These are phyloP conservation scores for Melangyna quadrimaculata DNA, from an alignment of 2,888 invertebrate genomes.

Conservation along the genomic window DNA sequence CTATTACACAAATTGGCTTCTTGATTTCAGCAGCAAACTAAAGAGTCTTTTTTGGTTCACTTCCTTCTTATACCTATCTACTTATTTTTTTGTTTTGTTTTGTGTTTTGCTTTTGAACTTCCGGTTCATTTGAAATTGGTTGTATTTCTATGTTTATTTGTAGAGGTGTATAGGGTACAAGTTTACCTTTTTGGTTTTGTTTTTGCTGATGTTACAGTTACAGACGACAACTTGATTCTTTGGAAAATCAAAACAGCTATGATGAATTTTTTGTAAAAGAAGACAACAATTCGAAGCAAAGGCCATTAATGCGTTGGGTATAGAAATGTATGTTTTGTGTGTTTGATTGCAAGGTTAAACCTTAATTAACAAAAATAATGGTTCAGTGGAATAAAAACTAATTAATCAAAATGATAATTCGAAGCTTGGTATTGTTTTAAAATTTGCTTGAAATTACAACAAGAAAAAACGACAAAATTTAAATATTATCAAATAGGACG, in stretches of 20 bases:
- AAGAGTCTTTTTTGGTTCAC: conserved; percentile 5
- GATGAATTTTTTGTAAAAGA: not conserved
- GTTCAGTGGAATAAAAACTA: not conserved
- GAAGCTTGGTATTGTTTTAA: not conserved
- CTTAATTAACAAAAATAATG: not conserved
- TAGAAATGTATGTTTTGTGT: not conserved
- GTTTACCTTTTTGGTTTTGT: not conserved
- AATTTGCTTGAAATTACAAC: not conserved
- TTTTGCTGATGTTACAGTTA: conserved; percentile 10
- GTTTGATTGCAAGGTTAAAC: not conserved
- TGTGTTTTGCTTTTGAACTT: not conserved
- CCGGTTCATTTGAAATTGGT: conserved; percentile 5
- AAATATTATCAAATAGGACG: too few species aligned
- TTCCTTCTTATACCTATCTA: not conserved
- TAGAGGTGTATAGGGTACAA: too few species aligned
- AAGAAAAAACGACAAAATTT: too few species aligned
- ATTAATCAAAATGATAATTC: not conserved
- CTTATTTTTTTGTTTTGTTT: not conserved
- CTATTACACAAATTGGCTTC: conserved; percentile 17
- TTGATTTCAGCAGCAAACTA: conserved; percentile 1
- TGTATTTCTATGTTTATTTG: not conserved
- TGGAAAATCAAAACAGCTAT: not conserved
- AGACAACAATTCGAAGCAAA: not conserved
- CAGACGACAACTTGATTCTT: not conserved
- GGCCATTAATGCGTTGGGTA: too few species aligned